phyloP scores from a whole-genome alignment of 2,797 vertebrate species.

The Lepidocolaptes lacrymiger region DNA sequence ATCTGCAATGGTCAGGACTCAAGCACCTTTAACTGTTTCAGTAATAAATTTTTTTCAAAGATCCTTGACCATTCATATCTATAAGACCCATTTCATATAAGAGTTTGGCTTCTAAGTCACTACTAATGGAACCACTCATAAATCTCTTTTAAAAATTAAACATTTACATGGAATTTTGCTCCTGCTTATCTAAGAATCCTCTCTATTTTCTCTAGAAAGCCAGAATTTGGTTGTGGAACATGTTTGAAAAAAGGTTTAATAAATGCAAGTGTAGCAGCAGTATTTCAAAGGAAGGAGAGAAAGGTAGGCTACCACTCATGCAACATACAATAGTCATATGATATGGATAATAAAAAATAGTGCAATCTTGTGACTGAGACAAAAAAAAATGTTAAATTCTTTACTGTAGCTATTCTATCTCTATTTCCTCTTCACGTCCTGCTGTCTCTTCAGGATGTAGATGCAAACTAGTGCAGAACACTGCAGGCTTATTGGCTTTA shows the following conservation, averaged over 20 bases:
- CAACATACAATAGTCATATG: accelerated
- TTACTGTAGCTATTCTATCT: not conserved
- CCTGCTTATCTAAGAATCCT: not conserved
- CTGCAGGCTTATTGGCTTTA: not conserved
- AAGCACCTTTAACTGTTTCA: not conserved
- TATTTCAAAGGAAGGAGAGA: not conserved
- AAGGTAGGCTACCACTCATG: accelerated
- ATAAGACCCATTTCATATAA: not conserved
- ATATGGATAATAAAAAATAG: not conserved
- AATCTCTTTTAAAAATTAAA: not conserved
- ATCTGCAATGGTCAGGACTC: not conserved
- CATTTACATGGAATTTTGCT: accelerated
- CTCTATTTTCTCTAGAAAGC: not conserved
- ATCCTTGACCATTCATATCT: no score
- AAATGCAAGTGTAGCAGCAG: not conserved
- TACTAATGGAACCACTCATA: not conserved
- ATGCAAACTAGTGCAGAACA: not conserved
- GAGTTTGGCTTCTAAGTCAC: not conserved
- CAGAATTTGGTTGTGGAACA: not conserved
- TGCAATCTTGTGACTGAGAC: not conserved
- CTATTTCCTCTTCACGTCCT: not conserved
- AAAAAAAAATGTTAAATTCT: not conserved
- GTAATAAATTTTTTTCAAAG: not conserved
- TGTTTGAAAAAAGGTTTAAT: not conserved
- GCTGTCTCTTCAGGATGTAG: not conserved